Evolutionary conservation across 2,113 vertebrate species (phyloP), one percentile per base, ranked within the genome.

Genomic region (Telmatochromis bifrenatus): DNA sequence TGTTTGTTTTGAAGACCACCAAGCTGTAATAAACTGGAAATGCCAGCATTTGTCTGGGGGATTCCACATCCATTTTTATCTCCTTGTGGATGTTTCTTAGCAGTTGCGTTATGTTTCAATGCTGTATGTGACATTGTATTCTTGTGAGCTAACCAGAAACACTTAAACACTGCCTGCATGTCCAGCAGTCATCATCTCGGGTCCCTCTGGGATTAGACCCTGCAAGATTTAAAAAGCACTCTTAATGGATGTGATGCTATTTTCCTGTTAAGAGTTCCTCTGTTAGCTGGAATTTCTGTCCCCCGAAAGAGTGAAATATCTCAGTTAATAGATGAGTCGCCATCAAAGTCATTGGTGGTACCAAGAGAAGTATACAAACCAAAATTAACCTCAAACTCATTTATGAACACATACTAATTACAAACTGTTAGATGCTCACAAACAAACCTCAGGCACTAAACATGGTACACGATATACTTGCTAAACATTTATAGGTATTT

Each of bases 211-310:
- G 89, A 90, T 5, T 5, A 21, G 17, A 65, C 49, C 31, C 14
- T 60, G 35, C 39, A 47, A 58, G 60, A 28, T 65, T 70, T 82
- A 58, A 15, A 70, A 58, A 81, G 79, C 65, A 11, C 58, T 81
- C 26, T 82, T 86, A 85, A 86, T 90, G 87, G 89, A 83, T 89
- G 39, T 49, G n/a, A 39, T 65, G 79, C 28, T 17, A 39, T 85
- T 53, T 54, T 80, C 28, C 47, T 49, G 7, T 81, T 84, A 84
- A 21, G 17, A 35, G 19, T 23, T 33, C 42, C 35, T 45, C 77
- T 58, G 31, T 65, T 45, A 79, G 70, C 9, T 60, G 13, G 31
- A 60, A 77, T n/a, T 68, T 8, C 3, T 37, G 33, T 79, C 14
- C 51, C 26, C 26, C 1, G 1, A 6, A 77, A 49, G 15, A 77